Percentiles rank a stretch among this genome's conserved stretches.
phyloP scores from a whole-genome alignment of 2,888 invertebrate genomes.

The Agrypnus murinus region DNA sequence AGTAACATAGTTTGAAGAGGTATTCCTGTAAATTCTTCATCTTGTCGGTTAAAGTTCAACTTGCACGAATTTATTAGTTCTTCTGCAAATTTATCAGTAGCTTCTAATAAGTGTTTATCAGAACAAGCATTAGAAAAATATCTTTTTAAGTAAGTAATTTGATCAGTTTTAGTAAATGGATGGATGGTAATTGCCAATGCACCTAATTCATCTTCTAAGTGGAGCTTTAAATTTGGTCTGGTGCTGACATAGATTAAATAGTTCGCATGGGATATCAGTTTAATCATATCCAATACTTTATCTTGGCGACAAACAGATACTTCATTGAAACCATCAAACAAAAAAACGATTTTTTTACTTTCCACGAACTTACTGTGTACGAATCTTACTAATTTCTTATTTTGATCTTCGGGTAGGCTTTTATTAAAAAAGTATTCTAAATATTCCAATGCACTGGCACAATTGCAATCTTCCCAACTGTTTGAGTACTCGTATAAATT shows the following conservation, averaged over 20 bases:
- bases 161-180: constrained; percentile 6
- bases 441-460: not conserved
- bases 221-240: constrained; percentile 9
- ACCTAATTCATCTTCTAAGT: constrained; percentile 5
- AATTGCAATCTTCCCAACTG: constrained; percentile 11
- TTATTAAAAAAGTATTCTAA: not conserved
- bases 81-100: not conserved
- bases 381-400: not conserved
- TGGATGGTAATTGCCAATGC: constrained; percentile 10
- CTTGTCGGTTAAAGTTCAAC: constrained; percentile 13
- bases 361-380: constrained; percentile 17
- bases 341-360: not conserved
- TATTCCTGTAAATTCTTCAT: constrained; percentile 24
- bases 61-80: not conserved
- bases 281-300: constrained; percentile 1
- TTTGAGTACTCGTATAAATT: constrained; percentile 5
- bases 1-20: constrained; percentile 24
- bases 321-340: constrained; percentile 33
- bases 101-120: not conserved
- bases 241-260: constrained; percentile 23
- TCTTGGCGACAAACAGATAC: not conserved
- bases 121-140: not conserved
- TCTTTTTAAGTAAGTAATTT: not conserved
- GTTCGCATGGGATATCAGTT: not conserved
- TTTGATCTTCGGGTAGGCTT: not conserved